Evolutionary conservation across 1,140 invertebrate genomes (phyloP).

Genomic region (Drosophila baimaii): DNA sequence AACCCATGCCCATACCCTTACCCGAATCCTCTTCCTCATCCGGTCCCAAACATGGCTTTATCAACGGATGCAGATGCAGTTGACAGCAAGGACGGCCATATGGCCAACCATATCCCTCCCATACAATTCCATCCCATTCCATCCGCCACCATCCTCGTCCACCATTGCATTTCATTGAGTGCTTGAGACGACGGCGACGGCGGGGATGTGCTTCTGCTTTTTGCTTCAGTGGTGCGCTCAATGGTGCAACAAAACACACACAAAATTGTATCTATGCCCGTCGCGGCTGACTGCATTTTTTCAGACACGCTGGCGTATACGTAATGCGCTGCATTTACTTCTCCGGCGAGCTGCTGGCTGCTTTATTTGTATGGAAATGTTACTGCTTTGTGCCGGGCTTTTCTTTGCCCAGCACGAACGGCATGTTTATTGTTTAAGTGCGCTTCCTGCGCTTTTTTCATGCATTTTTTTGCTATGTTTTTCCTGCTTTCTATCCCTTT

Average conservation of each 20-base stretch:
- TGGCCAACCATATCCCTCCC: conserved; percentile 14
- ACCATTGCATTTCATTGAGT: conserved; percentile 66
- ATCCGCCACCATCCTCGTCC: conserved; percentile 8
- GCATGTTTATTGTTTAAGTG: conserved; percentile 60
- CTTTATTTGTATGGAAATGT: conserved; percentile 54
- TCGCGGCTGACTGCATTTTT: conserved; percentile 55
- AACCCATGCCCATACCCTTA: conserved; percentile 23
- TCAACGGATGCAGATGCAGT: conserved; percentile 76
- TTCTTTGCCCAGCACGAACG: conserved; percentile 43
- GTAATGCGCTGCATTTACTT: conserved; percentile 60
- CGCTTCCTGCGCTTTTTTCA: conserved; percentile 52
- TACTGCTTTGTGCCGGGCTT: conserved; percentile 39
- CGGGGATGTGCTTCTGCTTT: conserved; percentile 47
- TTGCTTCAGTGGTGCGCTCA: conserved; percentile 77
- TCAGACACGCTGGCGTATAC: conserved; percentile 51
- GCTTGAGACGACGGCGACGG: conserved; percentile 17
- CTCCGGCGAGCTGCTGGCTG: conserved; percentile 12
- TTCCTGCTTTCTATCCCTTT: conserved; percentile 23
- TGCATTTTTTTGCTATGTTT: conserved; percentile 37
- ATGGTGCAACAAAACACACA: conserved; percentile 79
- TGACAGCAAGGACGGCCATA: conserved; percentile 66
- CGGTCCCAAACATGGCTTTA: conserved; percentile 65
- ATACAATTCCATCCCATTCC: background rate
- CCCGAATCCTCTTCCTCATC: conserved; percentile 3
- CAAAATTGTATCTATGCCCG: conserved; percentile 59